A percentile compares a stretch with the other conserved stretches of the same genome.
These are phyloP conservation scores for Phrynocephalus forsythii DNA, from an alignment of 2,797 vertebrate genomes.

Conservation along the genomic window DNA sequence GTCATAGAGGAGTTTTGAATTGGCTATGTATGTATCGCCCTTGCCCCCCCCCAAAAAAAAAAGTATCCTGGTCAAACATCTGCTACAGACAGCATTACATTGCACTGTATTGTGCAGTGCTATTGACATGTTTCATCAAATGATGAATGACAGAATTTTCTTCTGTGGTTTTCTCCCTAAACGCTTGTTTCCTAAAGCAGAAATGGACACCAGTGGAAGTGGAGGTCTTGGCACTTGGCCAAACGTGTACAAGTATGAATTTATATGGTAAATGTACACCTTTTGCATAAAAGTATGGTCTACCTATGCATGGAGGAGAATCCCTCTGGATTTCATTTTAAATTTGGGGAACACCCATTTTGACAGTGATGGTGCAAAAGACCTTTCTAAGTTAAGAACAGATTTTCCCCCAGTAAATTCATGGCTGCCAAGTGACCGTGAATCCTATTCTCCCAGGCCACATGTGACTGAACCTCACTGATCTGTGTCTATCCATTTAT, in stretches of 20 bases:
- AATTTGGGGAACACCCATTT: too few relatives aligned
- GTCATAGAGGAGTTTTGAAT: constrained; percentile 24
- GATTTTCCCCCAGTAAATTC: background rate
- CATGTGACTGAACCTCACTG: background rate
- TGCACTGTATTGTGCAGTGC: background rate
- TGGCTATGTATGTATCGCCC: constrained; percentile 41
- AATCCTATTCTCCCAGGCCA: background rate
- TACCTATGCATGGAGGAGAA: too few relatives aligned
- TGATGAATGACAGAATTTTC: background rate
- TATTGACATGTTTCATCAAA: rapidly evolving
- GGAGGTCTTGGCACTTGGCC: background rate
- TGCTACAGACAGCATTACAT: background rate
- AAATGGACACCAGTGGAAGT: background rate
- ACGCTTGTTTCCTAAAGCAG: background rate
- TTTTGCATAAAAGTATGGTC: too few relatives aligned
- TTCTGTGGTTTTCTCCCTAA: constrained; percentile 4
- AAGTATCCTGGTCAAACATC: constrained; percentile 16
- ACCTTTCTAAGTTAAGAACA: background rate
- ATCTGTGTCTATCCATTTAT: background rate
- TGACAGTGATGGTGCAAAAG: too few relatives aligned
- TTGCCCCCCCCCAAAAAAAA: constrained; percentile 1
- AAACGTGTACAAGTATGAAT: background rate
- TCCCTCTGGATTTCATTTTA: too few relatives aligned
- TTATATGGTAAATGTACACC: background rate
- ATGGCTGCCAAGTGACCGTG: background rate